Base-by-base conservation (phyloP, 2,113 vertebrate genomes). In the Eleginops maclovinus region DNA sequence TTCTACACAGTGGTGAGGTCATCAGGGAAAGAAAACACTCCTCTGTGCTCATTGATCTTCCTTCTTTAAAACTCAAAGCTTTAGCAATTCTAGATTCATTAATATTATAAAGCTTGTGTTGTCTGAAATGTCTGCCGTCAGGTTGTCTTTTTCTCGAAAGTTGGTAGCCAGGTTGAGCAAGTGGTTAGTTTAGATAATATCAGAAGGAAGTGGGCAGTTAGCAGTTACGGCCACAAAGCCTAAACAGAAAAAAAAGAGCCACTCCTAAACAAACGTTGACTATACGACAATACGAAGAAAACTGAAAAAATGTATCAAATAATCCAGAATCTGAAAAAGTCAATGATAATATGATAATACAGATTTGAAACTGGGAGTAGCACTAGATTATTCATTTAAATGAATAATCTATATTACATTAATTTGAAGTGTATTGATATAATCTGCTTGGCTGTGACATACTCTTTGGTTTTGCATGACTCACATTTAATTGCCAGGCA, bases 11-110 rank as follows among this genome's bases (percentile, higher is more conserved):
- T 4, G 28, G 12, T 84, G 76, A 79, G 76, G 61, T 83, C 82
- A 88, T 44, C 19, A 63, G 54, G 73, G 81, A 81, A 67, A 69
- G 46, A 78, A 46, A 79, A 58, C 36, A 69, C 31, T 49, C 28
- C 24, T 59, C 53, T 62, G 31, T 13, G 1, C 9, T 55, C 43
- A 69, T 56, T 55, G 56, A 4, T 19, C 15, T 12, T 28, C 3
- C n/a, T 2, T 9, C 31, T 59, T 11, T 14, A 40, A 40, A 13
- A 41, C 46, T 61, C 17, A 4, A 54, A 15, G 26, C 40, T 22
- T 51, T 4, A 1, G 9, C 13, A 56, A 58, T 63, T 64, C 1
- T 44, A 19, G 26, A 2, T 24, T 36, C 2, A 28, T 40, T 9
- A 0, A 9, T 53, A 28, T 51, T 2, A 43, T 44, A 15, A 31